Conservation (phyloP, 1,140 invertebrate genomes). For the Drosophila simulans region DNA sequence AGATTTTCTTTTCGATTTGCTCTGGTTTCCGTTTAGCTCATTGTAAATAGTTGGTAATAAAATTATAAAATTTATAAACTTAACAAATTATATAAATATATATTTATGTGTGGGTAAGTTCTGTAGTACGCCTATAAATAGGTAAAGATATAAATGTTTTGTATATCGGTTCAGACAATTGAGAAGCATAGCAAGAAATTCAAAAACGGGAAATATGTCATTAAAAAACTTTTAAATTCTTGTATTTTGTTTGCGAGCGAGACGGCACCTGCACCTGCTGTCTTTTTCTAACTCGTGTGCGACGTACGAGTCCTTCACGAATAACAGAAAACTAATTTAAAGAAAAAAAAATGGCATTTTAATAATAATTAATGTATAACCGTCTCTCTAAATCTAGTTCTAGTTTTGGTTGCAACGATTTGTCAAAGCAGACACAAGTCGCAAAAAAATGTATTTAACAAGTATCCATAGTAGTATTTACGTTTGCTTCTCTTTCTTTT, state of each 20-base stretch:
- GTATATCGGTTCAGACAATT: slow-evolving; percentile 45
- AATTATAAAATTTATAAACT: slow-evolving; percentile 69
- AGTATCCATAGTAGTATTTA: slow-evolving; percentile 33
- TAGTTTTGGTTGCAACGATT: slow-evolving; percentile 24
- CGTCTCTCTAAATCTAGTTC: slow-evolving; percentile 6
- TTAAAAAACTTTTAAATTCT: slow-evolving; percentile 15
- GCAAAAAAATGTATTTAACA: slow-evolving; percentile 34
- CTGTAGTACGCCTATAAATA: slow-evolving; percentile 30
- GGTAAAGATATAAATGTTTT: slow-evolving; percentile 37
- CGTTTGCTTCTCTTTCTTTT: slow-evolving; percentile 13
- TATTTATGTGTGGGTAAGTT: slow-evolving; percentile 28
- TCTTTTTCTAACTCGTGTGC: slow-evolving; percentile 52
- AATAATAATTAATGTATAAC: slow-evolving; percentile 7
- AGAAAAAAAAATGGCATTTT: not conserved
- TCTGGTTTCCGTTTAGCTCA: slow-evolving; percentile 39
- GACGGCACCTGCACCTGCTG: slow-evolving; percentile 25
- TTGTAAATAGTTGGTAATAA: slow-evolving; percentile 65
- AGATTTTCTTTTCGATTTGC: slow-evolving; percentile 58
- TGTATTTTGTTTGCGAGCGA: slow-evolving; percentile 14
- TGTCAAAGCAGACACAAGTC: slow-evolving; percentile 23
- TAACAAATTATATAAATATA: slow-evolving; percentile 67
- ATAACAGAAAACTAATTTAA: not conserved
- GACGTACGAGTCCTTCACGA: not conserved
- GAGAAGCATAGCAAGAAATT: slow-evolving; percentile 10
- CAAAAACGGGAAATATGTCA: not conserved